Percentiles rank a stretch among this genome's conserved stretches.
These are phyloP conservation scores for Bombus fervidus DNA, from an alignment of 1,140 invertebrate species.

Conservation along the genomic window DNA sequence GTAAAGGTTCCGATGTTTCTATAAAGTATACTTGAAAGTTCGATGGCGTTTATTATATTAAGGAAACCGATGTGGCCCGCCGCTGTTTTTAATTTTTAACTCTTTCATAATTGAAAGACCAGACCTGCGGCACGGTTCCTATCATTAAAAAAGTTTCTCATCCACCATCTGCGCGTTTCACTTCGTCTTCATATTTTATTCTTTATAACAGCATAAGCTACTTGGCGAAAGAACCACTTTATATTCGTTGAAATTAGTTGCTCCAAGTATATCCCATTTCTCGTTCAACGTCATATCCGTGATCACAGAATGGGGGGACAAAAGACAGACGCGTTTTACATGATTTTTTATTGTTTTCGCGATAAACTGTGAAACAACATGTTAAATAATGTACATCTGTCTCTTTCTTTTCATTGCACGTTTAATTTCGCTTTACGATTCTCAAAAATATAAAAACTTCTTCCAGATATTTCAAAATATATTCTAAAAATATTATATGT, in stretches of 20 bases:
- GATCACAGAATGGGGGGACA: neutral
- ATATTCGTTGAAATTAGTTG: slow-evolving; percentile 56
- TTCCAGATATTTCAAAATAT: neutral
- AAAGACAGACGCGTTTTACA: neutral
- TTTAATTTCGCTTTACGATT: neutral
- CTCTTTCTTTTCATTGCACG: neutral
- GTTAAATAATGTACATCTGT: neutral
- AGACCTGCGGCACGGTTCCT: slow-evolving; percentile 31
- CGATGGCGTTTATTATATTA: slow-evolving; percentile 44
- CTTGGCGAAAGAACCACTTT: slow-evolving; percentile 49
- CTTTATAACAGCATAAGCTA: slow-evolving; percentile 54
- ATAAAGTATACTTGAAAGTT: neutral
- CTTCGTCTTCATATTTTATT: slow-evolving; percentile 67
- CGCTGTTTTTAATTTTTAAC: slow-evolving; percentile 59
- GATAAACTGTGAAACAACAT: neutral
- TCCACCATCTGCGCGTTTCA: slow-evolving; percentile 57
- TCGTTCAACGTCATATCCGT: neutral
- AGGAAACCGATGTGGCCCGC: slow-evolving; percentile 30
- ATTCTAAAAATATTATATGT: neutral
- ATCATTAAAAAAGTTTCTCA: slow-evolving; percentile 66
- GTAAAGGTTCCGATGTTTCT: neutral
- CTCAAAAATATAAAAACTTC: neutral
- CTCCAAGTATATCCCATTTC: slow-evolving; percentile 24
- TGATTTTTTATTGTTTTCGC: neutral
- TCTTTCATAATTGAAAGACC: slow-evolving; percentile 61